Evolutionary conservation across 2,113 vertebrate species (phyloP), one percentile per base, ranked within the genome.

Genomic region (Taurulus bubalis): DNA sequence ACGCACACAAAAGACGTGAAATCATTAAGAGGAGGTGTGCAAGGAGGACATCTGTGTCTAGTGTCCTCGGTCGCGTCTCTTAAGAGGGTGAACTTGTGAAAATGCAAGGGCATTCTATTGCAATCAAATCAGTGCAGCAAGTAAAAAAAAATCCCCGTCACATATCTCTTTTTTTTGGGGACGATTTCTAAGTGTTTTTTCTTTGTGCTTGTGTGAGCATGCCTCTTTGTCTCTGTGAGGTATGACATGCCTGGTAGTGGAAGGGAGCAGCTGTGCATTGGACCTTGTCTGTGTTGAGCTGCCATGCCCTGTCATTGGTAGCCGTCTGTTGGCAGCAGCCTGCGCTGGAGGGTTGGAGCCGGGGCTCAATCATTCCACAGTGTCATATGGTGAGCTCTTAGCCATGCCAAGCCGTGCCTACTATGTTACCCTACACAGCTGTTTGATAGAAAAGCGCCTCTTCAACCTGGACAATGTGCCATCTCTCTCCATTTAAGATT

Each of bases 261-360:
- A 92, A 73, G 78, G 83, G 87, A 91, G 90, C 90, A 91, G 92
- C 92, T 94, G 92, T 89, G 90, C 90, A 22, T 89, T 86, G 94
- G 90, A 90, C 88, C 85, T 81, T 90, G 88, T 90, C 89, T 91
- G 85, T 90, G 87, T 85, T 84, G 84, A 77, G 89, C 86, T 92
- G 91, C 92, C 93, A 90, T 89, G 81, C 87, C 91, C 88, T 89
- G 92, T 93, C 93, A 92, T 85, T 81, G 92, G 85, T 85, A 90
- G 87, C 89, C 85, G 89, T 90, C 90, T 92, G 92, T 87, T 89
- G 90, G 92, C 89, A 86, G 92, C 85, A 85, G 86, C 74, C 77
- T 84, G 79, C 62, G 88, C 87, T 90, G 78, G 87, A 92, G 89
- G 87, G 84, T 84, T 85, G 74, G 81, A 89, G 87, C 84, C 86